Evolutionary conservation across 2,113 vertebrate species (phyloP), one percentile per base, ranked within the genome.

Genomic region (Colius striatus): DNA sequence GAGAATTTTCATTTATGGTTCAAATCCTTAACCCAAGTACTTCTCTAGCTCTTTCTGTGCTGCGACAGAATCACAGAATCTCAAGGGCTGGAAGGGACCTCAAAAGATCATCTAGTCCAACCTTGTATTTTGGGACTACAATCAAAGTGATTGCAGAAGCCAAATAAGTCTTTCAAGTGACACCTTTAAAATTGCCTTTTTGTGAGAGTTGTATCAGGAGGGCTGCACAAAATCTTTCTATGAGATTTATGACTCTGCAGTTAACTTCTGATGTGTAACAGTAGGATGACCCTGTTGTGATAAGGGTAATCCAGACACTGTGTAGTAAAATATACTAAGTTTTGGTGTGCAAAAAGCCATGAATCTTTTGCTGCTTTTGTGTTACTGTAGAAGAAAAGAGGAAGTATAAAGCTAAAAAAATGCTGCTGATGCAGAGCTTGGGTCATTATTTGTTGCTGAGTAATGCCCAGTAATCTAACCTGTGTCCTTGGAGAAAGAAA

Each of bases 381-480:
- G 11, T 51, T 80, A 8, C 26, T 74, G 27, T 50, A 34, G 41
- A 41, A 73, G 45, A 89, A 71, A 77, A 72, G 38, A 87, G 25
- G 89, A 89, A 77, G 45, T 73, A 81, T 36, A 80, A 95, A 92
- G 67, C 58, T 74, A 45, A 92, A 96, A 67, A 71, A 89, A 90
- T 92, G 7, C 20, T 84, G 48, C 57, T 22, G 5, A 18, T 90
- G 53, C 41, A 78, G 87, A 58, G 70, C 11, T 87, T 63, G 74
- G 68, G 45, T 61, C 61, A 48, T 92, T 94, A 94, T 93, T 97
- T 95, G 82, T 94, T 95, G 55, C 79, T 94, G 86, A 96, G 67
- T 94, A 90, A 96, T 63, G 88, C 63, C 95, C 94, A 95, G 88
- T 91, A 95, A 93, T 66, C 80, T 73, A 96, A 90, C 62, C 63